phyloP scores from a whole-genome alignment of 2,113 vertebrate species.

The Poicephalus meyeri region DNA sequence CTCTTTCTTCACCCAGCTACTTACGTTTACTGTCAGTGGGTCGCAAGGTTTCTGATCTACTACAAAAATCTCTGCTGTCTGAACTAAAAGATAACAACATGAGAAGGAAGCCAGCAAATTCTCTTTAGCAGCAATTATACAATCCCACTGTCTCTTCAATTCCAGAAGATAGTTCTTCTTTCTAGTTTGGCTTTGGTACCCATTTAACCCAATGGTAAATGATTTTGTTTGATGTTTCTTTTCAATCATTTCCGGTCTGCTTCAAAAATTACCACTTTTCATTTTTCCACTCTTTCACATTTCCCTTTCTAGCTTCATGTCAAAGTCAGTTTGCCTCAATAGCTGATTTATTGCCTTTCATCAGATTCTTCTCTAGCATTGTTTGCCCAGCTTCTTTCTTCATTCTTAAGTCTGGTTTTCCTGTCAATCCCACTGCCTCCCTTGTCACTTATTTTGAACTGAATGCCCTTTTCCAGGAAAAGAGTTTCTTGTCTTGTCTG shows the following conservation, averaged over 20 bases:
- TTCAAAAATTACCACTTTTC: not conserved
- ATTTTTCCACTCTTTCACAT: not conserved
- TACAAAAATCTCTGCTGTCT: not conserved
- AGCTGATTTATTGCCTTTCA: not conserved
- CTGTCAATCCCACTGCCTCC: not conserved
- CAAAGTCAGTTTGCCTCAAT: not conserved
- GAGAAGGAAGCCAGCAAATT: not conserved
- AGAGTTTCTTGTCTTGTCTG: rapidly evolving
- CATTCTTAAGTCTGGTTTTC: not conserved
- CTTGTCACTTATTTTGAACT: not conserved
- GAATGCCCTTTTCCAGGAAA: not conserved
- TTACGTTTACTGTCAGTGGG: not conserved
- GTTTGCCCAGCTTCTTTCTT: not conserved
- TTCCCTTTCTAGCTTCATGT: not conserved
- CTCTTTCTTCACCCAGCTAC: not conserved
- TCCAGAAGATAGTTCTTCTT: not conserved
- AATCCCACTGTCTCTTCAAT: not conserved
- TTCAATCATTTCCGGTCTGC: not conserved
- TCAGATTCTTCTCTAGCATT: not conserved
- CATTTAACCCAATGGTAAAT: not conserved
- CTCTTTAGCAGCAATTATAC: not conserved
- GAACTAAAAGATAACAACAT: not conserved
- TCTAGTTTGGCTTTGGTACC: not conserved
- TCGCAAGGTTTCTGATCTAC: not conserved
- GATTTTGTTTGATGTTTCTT: not conserved